Conservation (phyloP, 2,888 invertebrate genomes). For the Troides oblongomaculatus region DNA sequence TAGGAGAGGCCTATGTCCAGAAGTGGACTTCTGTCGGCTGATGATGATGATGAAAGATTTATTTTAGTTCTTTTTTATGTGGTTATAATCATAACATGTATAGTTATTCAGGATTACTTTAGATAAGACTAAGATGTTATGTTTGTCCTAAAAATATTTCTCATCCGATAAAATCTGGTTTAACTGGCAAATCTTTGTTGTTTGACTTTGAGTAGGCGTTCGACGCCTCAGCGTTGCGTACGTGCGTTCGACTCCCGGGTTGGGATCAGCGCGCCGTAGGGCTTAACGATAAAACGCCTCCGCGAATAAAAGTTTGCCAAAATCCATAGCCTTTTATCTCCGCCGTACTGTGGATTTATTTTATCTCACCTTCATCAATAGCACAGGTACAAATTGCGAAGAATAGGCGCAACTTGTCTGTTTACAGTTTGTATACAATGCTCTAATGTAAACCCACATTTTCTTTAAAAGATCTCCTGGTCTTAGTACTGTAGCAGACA, state of each 20-base stretch:
- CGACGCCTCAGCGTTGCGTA: slow-evolving; percentile 35
- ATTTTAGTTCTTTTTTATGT: too few relatives aligned
- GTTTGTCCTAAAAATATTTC: background rate
- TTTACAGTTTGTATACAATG: background rate
- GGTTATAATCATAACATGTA: too few relatives aligned
- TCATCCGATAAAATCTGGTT: background rate
- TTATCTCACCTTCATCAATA: slow-evolving; percentile 47
- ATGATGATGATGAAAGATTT: too few relatives aligned
- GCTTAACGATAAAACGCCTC: slow-evolving; percentile 55
- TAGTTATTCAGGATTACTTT: background rate
- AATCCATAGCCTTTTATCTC: slow-evolving; percentile 36
- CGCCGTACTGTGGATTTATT: slow-evolving; percentile 38
- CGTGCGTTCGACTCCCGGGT: slow-evolving; percentile 45
- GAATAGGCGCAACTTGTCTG: background rate
- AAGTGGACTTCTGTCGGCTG: too few relatives aligned
- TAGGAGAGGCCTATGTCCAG: too few relatives aligned
- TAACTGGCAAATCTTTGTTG: slow-evolving; percentile 22
- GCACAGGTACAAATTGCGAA: slow-evolving; percentile 33
- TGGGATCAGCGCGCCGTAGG: slow-evolving; percentile 51
- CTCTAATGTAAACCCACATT: background rate
- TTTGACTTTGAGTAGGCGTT: slow-evolving; percentile 43
- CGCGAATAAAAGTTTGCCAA: slow-evolving; percentile 37
- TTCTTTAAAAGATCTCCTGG: too few relatives aligned
- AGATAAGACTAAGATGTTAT: background rate
- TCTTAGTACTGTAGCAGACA: too few relatives aligned